phyloP scores from a whole-genome alignment of 2,888 invertebrate genomes.

The Orchesella flavescens region DNA sequence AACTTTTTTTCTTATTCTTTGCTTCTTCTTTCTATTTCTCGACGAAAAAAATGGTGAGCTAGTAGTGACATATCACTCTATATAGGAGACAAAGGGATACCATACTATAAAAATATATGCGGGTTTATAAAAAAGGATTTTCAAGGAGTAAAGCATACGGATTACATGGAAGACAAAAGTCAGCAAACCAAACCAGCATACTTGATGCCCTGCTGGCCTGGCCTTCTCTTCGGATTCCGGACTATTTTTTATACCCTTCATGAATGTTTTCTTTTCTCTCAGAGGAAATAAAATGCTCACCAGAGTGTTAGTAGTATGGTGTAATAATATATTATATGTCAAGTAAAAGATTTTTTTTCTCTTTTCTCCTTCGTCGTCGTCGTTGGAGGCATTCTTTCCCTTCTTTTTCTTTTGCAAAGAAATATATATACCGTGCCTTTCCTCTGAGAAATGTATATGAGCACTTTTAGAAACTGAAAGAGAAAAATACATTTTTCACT shows the following conservation, averaged over 20 bases:
- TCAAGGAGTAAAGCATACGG: conserved; percentile 2
- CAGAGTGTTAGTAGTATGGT: conserved; percentile 27
- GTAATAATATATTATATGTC: background rate
- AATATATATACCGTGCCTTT: background rate
- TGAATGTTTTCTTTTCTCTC: conserved; percentile 31
- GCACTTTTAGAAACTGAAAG: background rate
- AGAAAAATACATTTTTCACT: background rate
- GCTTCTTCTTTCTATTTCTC: background rate
- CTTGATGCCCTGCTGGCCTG: conserved; percentile 54
- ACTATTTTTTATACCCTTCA: conserved; percentile 14
- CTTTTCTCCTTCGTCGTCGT: background rate
- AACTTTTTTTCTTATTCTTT: conserved; percentile 8
- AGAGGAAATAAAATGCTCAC: conserved; percentile 49
- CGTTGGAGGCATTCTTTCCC: background rate
- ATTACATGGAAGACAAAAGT: conserved; percentile 53
- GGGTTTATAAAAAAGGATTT: conserved; percentile 5
- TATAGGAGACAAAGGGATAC: background rate
- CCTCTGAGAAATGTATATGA: too few relatives aligned
- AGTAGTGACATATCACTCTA: conserved; percentile 31
- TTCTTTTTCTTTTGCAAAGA: background rate
- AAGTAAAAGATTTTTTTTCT: conserved; percentile 13
- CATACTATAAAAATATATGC: background rate
- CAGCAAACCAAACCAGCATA: conserved; percentile 43
- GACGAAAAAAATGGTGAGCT: conserved; percentile 6
- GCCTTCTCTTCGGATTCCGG: conserved; percentile 7